Base-by-base conservation (phyloP, 2,113 vertebrate species). In the Panthera uncia region DNA sequence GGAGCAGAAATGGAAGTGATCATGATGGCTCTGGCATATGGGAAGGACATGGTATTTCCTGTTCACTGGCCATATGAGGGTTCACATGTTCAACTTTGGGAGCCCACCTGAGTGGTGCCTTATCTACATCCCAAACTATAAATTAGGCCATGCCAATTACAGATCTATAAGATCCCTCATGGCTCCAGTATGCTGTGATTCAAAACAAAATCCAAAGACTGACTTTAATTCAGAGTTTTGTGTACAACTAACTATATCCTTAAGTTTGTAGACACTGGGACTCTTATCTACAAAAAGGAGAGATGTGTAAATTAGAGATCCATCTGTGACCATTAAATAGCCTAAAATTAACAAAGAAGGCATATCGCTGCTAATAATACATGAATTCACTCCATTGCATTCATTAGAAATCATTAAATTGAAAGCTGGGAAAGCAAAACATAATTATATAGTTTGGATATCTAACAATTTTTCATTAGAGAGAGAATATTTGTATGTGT, bases 281-380 rank as follows among this genome's bases (percentile, higher is more conserved):
- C n/a, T 76, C 19, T 69, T 91, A 5, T 66, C n/a, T 74, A 50
- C 66, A 73, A 79, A 71, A 83, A 55, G 25, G 23, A 79, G 61
- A 89, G 48, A 76, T 76, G 18, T 84, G 33, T 85, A 95, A 97
- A 95, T 12, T 63, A 55, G 65, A 21, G 13, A 78, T 80, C 50
- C 73, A 90, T 86, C 91, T 94, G 36, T 89, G 80, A 86, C 92
- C 50, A 71, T 48, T 82, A 92, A 95, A 36, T 52, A 71, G 36
- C 41, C 82, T 97, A 96, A 93, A 96, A 88, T 91, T 76, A 82
- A 96, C 85, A 82, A 31, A 71, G 55, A 96, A 93, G 41, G 18
- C 1, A 1, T 79, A 48, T 41, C 31, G 74, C 57, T 69, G 52
- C 45, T 94, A 71, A 86, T 3, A 1, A 82, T 38, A 73, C 38